Evolutionary conservation across 2,113 vertebrate genomes (phyloP), one percentile per base, ranked within the genome.

Genomic region (Salvelinus alpinus): DNA sequence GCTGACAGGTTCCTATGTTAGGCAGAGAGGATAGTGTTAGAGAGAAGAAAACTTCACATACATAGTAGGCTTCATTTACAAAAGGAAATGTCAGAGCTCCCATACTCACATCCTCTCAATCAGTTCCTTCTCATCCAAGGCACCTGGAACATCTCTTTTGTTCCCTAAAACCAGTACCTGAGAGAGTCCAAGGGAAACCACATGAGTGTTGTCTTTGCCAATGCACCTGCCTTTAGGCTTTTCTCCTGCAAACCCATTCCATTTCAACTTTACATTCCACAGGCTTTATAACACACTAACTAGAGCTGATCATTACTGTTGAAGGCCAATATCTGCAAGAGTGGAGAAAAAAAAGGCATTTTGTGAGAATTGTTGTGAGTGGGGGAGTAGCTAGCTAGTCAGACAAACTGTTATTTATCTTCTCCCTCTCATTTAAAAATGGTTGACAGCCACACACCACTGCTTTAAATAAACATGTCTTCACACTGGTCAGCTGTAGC

Each of bases 91-190:
- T 4, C 44, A 8, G 11, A 51, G 6, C 18, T 8, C 4, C 14
- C 1, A 7, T 62, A 94, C 95, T 96, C 85, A 96, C 96, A 96
- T 96, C 86, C 94, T 95, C 89, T 96, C 96, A 64, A 96, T 96
- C 76, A 96, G 93, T 83, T 96, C 96, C 84, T 97, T 97, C 88
- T 97, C 96, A 77, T 97, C 96, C 92, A 96, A 80, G 5, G 96
- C 93, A 80, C 95, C 95, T 0, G 91, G 80, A 72, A 97, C 92
- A 85, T 97, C 96, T 84, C 96, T 90, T 87, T 97, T 97, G 88
- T 97, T 97, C 12, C 96, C 95, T 84, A 97, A 94, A 64, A 97
- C 96, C 18, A 97, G 90, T 25, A 97, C 96, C 96, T 97, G 74
- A 13, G 57, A 74, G 11, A 72, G 5, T 71, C 70, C 6, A 70